phyloP scores from a whole-genome alignment of 2,797 vertebrate genomes.

The Pipistrellus nathusii region DNA sequence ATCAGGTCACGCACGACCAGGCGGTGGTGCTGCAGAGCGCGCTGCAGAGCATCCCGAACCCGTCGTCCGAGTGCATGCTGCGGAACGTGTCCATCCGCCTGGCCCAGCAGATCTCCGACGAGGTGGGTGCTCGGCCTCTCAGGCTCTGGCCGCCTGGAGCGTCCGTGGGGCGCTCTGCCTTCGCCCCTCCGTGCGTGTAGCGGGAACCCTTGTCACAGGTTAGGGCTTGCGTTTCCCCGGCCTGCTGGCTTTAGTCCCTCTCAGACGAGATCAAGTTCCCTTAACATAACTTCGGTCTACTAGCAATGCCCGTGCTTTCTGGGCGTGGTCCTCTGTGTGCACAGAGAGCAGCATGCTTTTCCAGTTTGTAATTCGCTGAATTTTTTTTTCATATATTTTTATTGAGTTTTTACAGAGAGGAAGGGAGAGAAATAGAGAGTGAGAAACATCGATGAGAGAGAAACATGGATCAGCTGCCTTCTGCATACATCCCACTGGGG shows the following conservation, averaged over 20 bases:
- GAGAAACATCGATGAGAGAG: no score
- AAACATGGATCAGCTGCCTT: no score
- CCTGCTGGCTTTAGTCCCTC: background rate
- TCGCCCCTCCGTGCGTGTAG: background rate
- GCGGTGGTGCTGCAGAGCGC: conserved; percentile 98
- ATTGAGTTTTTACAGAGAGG: no score
- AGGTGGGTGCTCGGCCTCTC: conserved; percentile 89
- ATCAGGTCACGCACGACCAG: conserved; percentile 98
- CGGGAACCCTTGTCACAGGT: background rate
- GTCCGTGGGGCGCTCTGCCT: background rate
- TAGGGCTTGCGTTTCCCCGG: background rate
- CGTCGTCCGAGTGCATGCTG: conserved; percentile 99
- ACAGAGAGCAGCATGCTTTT: conserved; percentile 12
- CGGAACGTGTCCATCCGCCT: conserved; percentile 99
- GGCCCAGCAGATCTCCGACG: conserved; percentile 99
- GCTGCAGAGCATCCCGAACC: conserved; percentile 99
- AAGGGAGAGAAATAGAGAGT: no score
- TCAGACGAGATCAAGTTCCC: background rate
- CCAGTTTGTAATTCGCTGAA: background rate
- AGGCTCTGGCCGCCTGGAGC: conserved; percentile 14
- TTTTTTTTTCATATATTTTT: no score
- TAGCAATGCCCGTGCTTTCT: background rate
- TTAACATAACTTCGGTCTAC: conserved; percentile 19
- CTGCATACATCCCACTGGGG: no score
- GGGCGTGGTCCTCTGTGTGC: background rate